A percentile compares a stretch with the other conserved stretches of the same genome.
These are phyloP conservation scores for Maniola jurtina DNA, from an alignment of 1,140 invertebrate species.

Conservation along the genomic window DNA sequence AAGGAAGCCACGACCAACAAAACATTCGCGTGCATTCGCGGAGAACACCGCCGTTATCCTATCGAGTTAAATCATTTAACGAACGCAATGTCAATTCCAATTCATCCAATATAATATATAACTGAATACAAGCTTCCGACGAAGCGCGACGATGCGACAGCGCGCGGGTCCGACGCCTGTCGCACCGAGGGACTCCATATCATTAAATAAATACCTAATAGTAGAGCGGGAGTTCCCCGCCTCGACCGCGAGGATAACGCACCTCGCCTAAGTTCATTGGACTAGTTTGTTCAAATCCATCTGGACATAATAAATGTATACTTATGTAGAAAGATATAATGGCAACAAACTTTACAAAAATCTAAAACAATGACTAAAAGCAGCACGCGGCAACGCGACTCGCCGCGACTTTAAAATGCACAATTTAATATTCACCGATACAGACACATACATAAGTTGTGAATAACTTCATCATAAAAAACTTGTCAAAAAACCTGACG, in stretches of 20 bases:
- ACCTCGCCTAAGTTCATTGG: conserved; percentile 57
- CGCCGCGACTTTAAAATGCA: conserved; percentile 74
- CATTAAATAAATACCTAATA: conserved; percentile 61
- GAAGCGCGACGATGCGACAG: conserved; percentile 48
- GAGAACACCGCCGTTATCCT: conserved; percentile 70
- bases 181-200: conserved; percentile 28
- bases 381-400: conserved; percentile 62
- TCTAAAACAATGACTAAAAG: conserved; percentile 79
- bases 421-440: conserved; percentile 77
- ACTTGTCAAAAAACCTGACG: conserved; percentile 73
- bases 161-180: conserved; percentile 5
- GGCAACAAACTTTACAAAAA: conserved; percentile 78
- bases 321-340: conserved; percentile 78
- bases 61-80: conserved; percentile 76
- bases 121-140: conserved; percentile 47
- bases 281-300: conserved; percentile 77
- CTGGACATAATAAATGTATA: conserved; percentile 71
- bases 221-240: conserved; percentile 46
- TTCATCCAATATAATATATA: conserved; percentile 56
- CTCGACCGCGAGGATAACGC: conserved; percentile 36
- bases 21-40: conserved; percentile 58
- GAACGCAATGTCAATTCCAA: conserved; percentile 67
- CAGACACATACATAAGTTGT: conserved; percentile 78
- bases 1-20: conserved; percentile 65
- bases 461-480: conserved; percentile 78